Base-by-base conservation (phyloP, 2,888 invertebrate genomes). In the Mellilla xanthometata region DNA sequence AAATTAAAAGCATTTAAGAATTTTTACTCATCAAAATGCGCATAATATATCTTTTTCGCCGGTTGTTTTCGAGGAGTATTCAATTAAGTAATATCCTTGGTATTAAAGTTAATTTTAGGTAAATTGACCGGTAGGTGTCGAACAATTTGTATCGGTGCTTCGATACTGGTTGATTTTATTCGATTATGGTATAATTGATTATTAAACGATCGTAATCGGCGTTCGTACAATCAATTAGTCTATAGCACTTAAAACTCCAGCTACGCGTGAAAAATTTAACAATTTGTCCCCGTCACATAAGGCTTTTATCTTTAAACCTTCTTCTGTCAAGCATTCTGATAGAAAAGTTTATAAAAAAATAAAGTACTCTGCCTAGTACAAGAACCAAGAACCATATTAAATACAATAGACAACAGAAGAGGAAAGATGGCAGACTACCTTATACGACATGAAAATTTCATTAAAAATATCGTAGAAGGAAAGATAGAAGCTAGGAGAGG, bases 21-120 rank as follows among this genome's bases (percentile, higher is more conserved):
- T 52, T 52, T 48, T 33, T 41, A 36, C 50, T 60, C 52, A 56
- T 60, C 39, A 58, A 52, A 49, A 60, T 60, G 60, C 58, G 54
- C 60, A 60, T 58, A n/a, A n/a, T n/a, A 56, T 34, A 39, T 47
- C 45, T 51, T 39, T 30, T 35, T 40, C 38, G 7, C 24, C 29
- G 10, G 39, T 39, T 41, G 40, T 35, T 40, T 43, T 24, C 24
- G 32, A 63, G 61, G 61, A 47, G 62, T 62, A 65, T 69, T 73
- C 74, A 77, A 76, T 78, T 74, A 76, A 65, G 55, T 58, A 38
- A 51, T 60, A 76, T 72, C 79, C 79, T 80, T 79, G 76, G 60
- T 72, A 68, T 72, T 73, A 56, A 69, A 76, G 64, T 66, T 76
- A 76, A 79, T 80, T 79, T 75, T 72, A 67, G 69, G 60, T 68